Evolutionary conservation across 2,797 vertebrate species (phyloP), one percentile per base, ranked within the genome.

Genomic region (Delichon dasypus): DNA sequence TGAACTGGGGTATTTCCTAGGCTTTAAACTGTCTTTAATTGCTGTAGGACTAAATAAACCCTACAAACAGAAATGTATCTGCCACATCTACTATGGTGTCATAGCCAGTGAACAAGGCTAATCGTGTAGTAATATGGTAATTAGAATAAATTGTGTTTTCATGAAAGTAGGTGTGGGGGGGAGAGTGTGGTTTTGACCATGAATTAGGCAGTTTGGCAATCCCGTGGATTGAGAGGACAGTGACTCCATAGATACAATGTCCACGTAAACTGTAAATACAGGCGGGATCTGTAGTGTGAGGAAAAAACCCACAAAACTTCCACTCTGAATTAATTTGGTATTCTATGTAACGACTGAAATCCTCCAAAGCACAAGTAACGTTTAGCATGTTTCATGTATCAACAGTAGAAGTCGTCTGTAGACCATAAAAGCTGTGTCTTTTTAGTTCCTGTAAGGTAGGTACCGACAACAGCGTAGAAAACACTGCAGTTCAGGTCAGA

Each of bases 121-220:
- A 84, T n/a, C 47, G 42, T 62, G 17, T 3, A 72, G 62, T 13
- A 27, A 62, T 19, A 14, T 10, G 7, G 26, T 30, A 47, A 44
- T 40, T 18, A 5, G 11, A 73, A 38, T 2, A 75, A 21, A 3
- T 0, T 11, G 13, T 7, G 8, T 34, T 88, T 67, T 32, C 54
- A 68, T 16, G 38, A 19, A 48, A 34, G 36, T 1, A 30, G 13
- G 27, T 13, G 6, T 1, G 1, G 2, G 3, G 2, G 3, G 5
- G 5, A 11, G 3, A 11, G 11, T 16, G 10, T 21, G 11, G 0
- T 62, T 83, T 9, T 71, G n/a, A 57, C 45, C 18, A 23, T 8
- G 12, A 34, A 45, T 47, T 26, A 51, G 13, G 26, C 30, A 73
- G 3, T 17, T 7, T 23, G 34, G n/a, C 26, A 82, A 57, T 42